A percentile compares a stretch with the other conserved stretches of the same genome.
Evolutionary conservation across 2,888 invertebrate species (phyloP).

Genomic region (Epiblema foenella): DNA sequence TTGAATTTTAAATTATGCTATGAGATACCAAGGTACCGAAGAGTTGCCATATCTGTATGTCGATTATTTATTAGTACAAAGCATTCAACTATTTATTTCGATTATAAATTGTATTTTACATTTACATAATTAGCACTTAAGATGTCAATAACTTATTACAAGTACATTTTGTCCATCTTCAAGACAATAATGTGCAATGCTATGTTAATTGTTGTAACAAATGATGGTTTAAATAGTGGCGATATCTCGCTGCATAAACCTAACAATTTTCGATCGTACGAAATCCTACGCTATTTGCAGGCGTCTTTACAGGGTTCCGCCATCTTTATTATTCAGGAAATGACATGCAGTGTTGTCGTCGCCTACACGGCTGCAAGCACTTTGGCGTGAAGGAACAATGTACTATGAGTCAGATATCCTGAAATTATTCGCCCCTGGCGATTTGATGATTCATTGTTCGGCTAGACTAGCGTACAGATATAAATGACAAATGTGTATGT

Average conservation of each 20-base stretch:
- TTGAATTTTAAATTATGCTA: not conserved
- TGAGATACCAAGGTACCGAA: not conserved
- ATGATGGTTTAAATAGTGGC: not conserved
- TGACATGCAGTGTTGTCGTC: slow-evolving; percentile 32
- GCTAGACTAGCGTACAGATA: slow-evolving; percentile 12
- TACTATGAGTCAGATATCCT: slow-evolving; percentile 31
- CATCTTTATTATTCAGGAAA: slow-evolving; percentile 36
- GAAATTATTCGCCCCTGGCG: slow-evolving; percentile 35
- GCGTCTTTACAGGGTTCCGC: slow-evolving; percentile 14
- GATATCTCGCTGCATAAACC: not conserved
- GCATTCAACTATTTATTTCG: too few species aligned
- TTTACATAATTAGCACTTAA: too few species aligned
- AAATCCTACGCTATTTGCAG: not conserved
- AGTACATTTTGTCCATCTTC: too few species aligned
- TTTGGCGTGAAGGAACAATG: slow-evolving; percentile 13
- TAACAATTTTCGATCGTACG: slow-evolving; percentile 1
- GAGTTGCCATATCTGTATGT: not conserved
- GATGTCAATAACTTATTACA: too few species aligned
- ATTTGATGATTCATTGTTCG: slow-evolving; percentile 27
- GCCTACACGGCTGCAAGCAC: slow-evolving; percentile 32
- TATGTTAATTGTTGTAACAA: not conserved
- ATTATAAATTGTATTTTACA: too few species aligned
- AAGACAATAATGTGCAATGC: too few species aligned
- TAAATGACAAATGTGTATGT: not conserved
- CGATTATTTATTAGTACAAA: not conserved